phyloP scores from a whole-genome alignment of 1,140 invertebrate species.

The Leptopilina clavipes region DNA sequence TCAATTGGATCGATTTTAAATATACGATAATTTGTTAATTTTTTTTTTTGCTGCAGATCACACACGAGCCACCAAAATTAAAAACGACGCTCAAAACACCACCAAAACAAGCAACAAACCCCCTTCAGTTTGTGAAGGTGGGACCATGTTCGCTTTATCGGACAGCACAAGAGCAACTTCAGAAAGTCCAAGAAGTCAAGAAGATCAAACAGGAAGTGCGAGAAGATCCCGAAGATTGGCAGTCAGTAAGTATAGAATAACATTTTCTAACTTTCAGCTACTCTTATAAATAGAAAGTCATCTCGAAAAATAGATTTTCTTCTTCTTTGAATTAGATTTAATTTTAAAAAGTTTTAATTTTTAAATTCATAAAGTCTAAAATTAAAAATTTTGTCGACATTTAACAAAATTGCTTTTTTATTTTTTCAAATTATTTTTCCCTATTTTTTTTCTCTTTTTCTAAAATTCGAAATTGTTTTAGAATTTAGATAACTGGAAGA shows the following conservation, averaged over 20 bases:
- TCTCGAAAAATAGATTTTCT: neutral
- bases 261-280: neutral
- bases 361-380: too few species aligned
- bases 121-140: constrained; percentile 91
- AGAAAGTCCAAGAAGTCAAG: constrained; percentile 88
- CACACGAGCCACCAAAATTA: constrained; percentile 73
- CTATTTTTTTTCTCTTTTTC: too few species aligned
- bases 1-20: neutral
- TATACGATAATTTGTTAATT: neutral
- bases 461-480: constrained; percentile 68
- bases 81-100: constrained; percentile 76
- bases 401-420: too few species aligned
- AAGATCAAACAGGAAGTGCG: constrained; percentile 83
- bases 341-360: too few species aligned
- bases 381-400: too few species aligned
- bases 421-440: neutral
- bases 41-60: constrained; percentile 46
- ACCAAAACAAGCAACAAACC: constrained; percentile 87
- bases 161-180: constrained; percentile 88
- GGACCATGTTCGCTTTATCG: constrained; percentile 89
- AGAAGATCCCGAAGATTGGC: constrained; percentile 93
- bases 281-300: neutral
- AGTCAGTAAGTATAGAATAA: constrained; percentile 82
- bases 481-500: constrained; percentile 97
- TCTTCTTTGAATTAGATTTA: neutral